Base-by-base conservation (phyloP, 2,888 invertebrate species). In the Acanthosepion pharaonis region DNA sequence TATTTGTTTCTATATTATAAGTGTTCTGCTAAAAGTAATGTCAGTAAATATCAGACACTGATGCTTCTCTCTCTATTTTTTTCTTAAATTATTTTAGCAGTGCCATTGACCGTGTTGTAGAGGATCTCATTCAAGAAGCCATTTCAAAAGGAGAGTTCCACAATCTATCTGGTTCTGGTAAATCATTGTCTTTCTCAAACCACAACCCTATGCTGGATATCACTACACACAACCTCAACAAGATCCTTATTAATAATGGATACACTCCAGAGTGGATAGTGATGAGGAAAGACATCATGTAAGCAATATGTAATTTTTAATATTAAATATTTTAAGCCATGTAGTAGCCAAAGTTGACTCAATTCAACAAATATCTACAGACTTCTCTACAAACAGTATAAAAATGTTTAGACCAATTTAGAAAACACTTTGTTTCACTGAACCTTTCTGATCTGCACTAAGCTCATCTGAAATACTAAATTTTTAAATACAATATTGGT, bases 181-280 rank as follows among this genome's bases (percentile, higher is more conserved):
- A 99, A 97, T 99, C 99, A 0, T 97, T 99, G 95, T 98, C 98
- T 28, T 98, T 98, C 93, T 97, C 98, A 94, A 98, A 98, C 95
- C 98, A 98, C 96, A 99, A 99, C 98, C 99, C 99, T 0, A 98
- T 99, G 97, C 98, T 99, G 20, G 99, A 99, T 97, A 98, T 98
- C 97, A 98, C 98, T 0, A 99, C 99, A 0, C 98, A 99, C 97
- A 99, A 98, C 97, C 97, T 99, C 94, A 99, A 99, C 98, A 98
- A 98, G 98, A 98, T 99, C 55, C 97, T 99, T 94, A 98, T 98
- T 94, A 98, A 99, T 96, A 99, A 99, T 97, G 99, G 99, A 0
- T 99, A 99, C 96, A 98, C 98, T 20, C 99, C 99, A 0, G 98
- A 99, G 97, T 99, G 99, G 99, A 98, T 99, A 96, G 98, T 98